These are phyloP conservation scores for Eumacrocentrus americanus DNA, from an alignment of 2,888 invertebrate species.

Conservation along the genomic window DNA sequence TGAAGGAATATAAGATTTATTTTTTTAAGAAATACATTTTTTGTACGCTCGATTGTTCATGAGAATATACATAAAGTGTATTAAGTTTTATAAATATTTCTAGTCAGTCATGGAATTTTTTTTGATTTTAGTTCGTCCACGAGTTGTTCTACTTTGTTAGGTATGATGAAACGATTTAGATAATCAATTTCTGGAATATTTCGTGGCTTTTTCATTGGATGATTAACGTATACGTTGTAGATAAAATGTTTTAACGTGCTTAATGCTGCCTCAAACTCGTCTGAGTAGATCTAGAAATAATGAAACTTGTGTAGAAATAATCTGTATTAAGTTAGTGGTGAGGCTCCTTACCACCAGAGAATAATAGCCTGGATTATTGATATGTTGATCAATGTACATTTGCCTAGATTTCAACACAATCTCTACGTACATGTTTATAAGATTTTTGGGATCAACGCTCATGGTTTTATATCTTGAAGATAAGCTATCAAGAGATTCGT, in stretches of 20 bases:
- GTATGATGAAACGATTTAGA: conserved; percentile 36
- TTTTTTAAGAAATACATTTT: neutral
- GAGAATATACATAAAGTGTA: neutral
- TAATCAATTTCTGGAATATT: conserved; percentile 39
- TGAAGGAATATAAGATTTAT: too few relatives aligned
- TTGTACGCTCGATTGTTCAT: neutral
- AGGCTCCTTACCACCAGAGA: conserved; percentile 45
- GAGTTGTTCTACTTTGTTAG: conserved; percentile 35
- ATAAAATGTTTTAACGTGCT: conserved; percentile 40
- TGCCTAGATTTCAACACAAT: conserved; percentile 48
- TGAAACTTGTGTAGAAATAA: conserved; percentile 10
- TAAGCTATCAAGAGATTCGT: conserved; percentile 34
- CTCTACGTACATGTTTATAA: conserved; percentile 46
- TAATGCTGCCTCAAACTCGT: conserved; percentile 41
- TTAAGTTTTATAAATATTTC: neutral
- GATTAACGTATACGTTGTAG: conserved; percentile 34
- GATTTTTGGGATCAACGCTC: conserved; percentile 30
- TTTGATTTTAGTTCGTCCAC: conserved; percentile 38
- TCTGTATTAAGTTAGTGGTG: neutral
- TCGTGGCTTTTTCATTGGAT: conserved; percentile 35
- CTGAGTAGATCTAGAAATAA: conserved; percentile 43
- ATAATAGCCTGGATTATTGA: conserved; percentile 55
- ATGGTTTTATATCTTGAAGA: conserved; percentile 25
- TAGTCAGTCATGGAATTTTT: conserved; percentile 12
- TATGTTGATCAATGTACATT: conserved; percentile 50